Evolutionary conservation across 2,797 vertebrate species (phyloP).

Genomic region (Podargus strigoides): DNA sequence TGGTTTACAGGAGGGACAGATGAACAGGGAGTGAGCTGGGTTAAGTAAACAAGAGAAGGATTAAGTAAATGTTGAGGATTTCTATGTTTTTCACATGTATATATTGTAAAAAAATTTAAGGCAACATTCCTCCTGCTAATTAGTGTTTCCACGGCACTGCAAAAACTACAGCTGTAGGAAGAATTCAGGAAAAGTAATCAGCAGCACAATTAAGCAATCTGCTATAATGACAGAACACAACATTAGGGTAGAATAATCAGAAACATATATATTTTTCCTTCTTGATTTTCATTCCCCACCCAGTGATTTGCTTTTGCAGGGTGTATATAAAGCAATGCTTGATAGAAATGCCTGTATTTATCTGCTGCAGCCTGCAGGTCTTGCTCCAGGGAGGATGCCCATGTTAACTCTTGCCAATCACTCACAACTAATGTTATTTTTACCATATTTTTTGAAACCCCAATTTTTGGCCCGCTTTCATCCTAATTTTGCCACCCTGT

Average conservation of each 20-base stretch:
- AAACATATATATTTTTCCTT: constrained; percentile 65
- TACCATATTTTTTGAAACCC: neutral
- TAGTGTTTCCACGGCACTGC: constrained; percentile 58
- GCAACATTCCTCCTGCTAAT: constrained; percentile 62
- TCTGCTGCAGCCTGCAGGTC: neutral
- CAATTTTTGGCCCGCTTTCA: neutral
- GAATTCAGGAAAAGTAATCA: constrained; percentile 73
- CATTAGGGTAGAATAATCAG: constrained; percentile 68
- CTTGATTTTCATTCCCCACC: constrained; percentile 59
- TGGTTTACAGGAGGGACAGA: neutral
- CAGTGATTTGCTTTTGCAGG: constrained; percentile 41
- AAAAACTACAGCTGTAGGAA: constrained; percentile 60
- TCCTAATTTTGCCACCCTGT: neutral
- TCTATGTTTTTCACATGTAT: neutral
- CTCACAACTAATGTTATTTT: neutral
- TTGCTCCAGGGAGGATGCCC: neutral
- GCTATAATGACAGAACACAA: constrained; percentile 71
- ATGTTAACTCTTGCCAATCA: neutral
- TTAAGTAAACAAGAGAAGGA: constrained; percentile 23
- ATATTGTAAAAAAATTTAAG: constrained; percentile 35
- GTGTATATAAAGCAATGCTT: neutral
- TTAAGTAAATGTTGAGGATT: neutral
- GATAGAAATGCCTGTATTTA: neutral
- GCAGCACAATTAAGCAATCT: constrained; percentile 73
- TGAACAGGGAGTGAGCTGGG: neutral